These are phyloP conservation scores for Enteromius thamalakanensis DNA, from an alignment of 2,797 vertebrate species.

Conservation along the genomic window DNA sequence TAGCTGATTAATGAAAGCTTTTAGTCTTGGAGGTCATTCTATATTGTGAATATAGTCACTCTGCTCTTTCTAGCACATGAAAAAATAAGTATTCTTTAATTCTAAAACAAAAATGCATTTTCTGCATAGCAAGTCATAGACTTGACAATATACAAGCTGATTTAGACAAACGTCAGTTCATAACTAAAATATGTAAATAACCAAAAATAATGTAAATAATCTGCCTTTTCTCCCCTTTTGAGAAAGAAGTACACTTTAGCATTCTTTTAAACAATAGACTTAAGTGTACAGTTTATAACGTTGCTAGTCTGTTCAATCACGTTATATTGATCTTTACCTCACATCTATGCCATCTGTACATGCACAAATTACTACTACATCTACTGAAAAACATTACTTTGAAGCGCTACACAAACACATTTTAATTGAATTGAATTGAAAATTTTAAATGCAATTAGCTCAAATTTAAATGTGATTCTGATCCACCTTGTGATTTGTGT, in stretches of 20 bases:
- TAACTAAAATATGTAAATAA: background rate
- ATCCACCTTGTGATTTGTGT: too few relatives aligned
- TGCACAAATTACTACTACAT: too few relatives aligned
- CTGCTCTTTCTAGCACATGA: background rate
- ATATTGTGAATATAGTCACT: background rate
- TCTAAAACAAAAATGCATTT: background rate
- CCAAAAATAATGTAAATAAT: background rate
- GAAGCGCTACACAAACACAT: too few relatives aligned
- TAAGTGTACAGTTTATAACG: background rate
- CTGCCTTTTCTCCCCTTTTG: background rate
- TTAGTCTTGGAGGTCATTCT: background rate
- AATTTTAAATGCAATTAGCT: background rate
- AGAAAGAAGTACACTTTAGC: background rate
- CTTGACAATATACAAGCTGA: background rate
- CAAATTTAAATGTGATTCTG: background rate
- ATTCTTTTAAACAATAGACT: background rate
- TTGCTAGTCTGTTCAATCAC: too few relatives aligned
- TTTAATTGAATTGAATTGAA: too few relatives aligned
- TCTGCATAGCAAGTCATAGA: background rate
- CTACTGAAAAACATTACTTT: too few relatives aligned
- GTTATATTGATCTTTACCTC: too few relatives aligned
- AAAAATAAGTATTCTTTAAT: background rate
- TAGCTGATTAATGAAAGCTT: background rate
- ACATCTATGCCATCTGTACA: too few relatives aligned
- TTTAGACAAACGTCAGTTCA: background rate